Evolutionary conservation across 2,888 invertebrate species (phyloP).

Genomic region (Megastigmus dorsalis): DNA sequence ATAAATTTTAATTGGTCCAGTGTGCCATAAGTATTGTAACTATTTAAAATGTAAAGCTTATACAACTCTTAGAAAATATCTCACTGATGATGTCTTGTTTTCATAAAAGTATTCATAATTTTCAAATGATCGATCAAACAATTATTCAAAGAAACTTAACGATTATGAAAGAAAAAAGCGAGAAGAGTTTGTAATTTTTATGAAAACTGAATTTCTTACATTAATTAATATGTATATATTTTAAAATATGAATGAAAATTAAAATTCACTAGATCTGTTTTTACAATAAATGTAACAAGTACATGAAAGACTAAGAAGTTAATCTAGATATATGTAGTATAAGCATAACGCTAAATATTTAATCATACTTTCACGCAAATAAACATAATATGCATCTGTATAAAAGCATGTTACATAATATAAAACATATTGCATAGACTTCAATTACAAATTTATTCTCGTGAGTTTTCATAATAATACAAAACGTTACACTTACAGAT

Average conservation of each 20-base stretch:
- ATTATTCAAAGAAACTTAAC: conserved; percentile 16
- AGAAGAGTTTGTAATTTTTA: neutral
- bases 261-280: conserved; percentile 22
- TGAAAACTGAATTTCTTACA: too few relatives aligned
- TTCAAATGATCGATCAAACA: conserved; percentile 34
- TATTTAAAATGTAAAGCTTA: conserved; percentile 59
- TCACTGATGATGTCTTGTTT: conserved; percentile 63
- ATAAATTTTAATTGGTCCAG: conserved; percentile 63
- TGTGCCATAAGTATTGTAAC: conserved; percentile 56
- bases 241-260: neutral
- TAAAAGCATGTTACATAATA: conserved; percentile 40
- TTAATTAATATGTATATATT: neutral
- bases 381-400: conserved; percentile 45
- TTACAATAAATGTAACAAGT: conserved; percentile 55
- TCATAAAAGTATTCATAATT: conserved; percentile 42
- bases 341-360: conserved; percentile 28
- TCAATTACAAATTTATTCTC: conserved; percentile 10
- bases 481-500: conserved; percentile 29
- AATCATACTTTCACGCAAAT: conserved; percentile 11
- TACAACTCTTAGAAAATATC: conserved; percentile 59
- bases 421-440: conserved; percentile 28
- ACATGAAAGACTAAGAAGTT: conserved; percentile 48
- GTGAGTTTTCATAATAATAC: conserved; percentile 28
- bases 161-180: conserved; percentile 1
- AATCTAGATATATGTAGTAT: conserved; percentile 32